Percentiles rank a stretch among this genome's conserved stretches.
phyloP scores from a whole-genome alignment of 2,113 vertebrate genomes.

The Galeopterus variegatus region DNA sequence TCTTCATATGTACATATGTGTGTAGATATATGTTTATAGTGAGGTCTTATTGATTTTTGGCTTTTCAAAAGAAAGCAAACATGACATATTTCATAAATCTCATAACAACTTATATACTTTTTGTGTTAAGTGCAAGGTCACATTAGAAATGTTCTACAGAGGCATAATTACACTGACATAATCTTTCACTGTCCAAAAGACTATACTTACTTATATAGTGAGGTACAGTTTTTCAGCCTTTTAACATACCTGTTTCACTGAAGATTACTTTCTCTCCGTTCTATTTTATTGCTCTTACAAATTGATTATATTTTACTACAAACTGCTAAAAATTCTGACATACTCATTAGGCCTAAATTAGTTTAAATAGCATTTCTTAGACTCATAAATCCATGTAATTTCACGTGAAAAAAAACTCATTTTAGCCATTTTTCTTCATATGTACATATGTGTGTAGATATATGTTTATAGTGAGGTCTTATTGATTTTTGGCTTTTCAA shows the following conservation, averaged over 20 bases:
- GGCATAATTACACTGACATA: neutral
- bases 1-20: neutral
- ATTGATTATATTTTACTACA: slow-evolving; percentile 50
- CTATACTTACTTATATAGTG: neutral
- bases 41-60: neutral
- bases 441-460: neutral
- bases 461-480: neutral
- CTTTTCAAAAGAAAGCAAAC: neutral
- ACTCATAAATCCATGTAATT: neutral
- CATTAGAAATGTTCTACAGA: slow-evolving; percentile 33
- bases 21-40: neutral
- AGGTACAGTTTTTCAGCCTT: neutral
- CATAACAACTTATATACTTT: slow-evolving; percentile 39
- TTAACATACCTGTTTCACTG: neutral
- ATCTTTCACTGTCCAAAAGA: slow-evolving; percentile 22
- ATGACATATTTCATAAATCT: slow-evolving; percentile 17
- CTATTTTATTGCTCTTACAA: neutral
- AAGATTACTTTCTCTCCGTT: neutral
- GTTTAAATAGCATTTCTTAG: slow-evolving; percentile 3
- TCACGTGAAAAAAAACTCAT: neutral
- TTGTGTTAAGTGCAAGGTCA: neutral
- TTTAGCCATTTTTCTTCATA: neutral
- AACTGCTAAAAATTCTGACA: neutral
- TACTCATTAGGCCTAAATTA: neutral
- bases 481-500: neutral